Percentiles rank a stretch among this genome's conserved stretches.
These are phyloP conservation scores for Phallusia fumigata DNA, from an alignment of 23 tunicate genomes.

Conservation along the genomic window DNA sequence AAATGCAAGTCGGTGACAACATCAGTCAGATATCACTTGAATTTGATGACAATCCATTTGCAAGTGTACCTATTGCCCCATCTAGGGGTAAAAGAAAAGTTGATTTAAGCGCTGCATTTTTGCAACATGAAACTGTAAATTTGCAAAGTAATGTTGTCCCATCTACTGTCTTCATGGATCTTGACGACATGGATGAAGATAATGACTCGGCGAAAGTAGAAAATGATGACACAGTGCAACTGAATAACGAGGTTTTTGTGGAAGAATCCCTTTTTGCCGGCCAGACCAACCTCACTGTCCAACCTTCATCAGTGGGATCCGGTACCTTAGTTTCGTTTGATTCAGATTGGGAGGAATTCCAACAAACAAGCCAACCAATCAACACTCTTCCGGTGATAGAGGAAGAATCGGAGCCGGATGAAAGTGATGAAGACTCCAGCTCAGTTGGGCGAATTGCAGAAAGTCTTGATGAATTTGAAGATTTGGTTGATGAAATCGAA, in stretches of 20 bases:
- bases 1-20: conserved; percentile 12
- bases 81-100: not conserved
- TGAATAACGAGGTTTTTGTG: not conserved
- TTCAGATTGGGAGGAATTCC: conserved; percentile 52
- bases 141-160: conserved; percentile 16
- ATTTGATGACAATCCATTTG: conserved; percentile 68
- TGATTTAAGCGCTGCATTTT: not conserved
- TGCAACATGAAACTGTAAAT: no score
- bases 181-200: conserved; percentile 16
- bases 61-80: not conserved
- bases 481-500: no score
- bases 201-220: not conserved
- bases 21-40: conserved; percentile 41
- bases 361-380: conserved; percentile 17
- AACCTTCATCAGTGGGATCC: not conserved
- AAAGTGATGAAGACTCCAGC: not conserved
- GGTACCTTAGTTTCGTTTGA: conserved; percentile 15
- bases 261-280: not conserved
- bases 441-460: not conserved
- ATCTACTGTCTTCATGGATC: conserved; percentile 35
- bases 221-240: not conserved
- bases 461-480: not conserved
- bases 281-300: not conserved
- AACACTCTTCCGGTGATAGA: conserved; percentile 42
- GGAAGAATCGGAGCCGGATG: conserved; percentile 43